phyloP scores from a whole-genome alignment of 2,113 vertebrate species.

The Monarcha castaneiventris region DNA sequence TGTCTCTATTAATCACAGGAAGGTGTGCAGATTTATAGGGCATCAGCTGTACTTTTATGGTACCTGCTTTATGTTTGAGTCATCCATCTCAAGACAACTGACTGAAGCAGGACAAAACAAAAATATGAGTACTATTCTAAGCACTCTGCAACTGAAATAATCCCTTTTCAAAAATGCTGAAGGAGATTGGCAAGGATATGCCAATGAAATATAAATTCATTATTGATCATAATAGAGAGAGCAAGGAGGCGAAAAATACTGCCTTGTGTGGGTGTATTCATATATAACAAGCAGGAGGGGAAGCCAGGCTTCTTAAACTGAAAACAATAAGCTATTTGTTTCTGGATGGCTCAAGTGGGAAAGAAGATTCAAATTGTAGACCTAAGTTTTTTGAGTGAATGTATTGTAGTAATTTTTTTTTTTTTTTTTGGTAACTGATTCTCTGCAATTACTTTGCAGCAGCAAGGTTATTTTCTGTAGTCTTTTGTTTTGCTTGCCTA shows the following conservation, averaged over 20 bases:
- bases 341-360: background rate
- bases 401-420: background rate
- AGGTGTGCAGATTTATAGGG: conserved; percentile 40
- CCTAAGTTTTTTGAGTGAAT: background rate
- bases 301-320: background rate
- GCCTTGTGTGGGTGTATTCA: background rate
- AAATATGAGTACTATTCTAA: background rate
- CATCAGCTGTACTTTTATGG: background rate
- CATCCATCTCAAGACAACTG: conserved; percentile 9
- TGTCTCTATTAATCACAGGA: conserved; percentile 45
- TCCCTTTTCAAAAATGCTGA: conserved; percentile 36
- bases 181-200: conserved; percentile 18
- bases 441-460: background rate
- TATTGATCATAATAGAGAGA: background rate
- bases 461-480: background rate
- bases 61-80: conserved; percentile 12
- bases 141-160: background rate
- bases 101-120: conserved; percentile 45
- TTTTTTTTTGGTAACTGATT: background rate
- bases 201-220: conserved; percentile 2
- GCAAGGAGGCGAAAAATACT: background rate
- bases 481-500: background rate
- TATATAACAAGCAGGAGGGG: background rate
- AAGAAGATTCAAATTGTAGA: background rate
- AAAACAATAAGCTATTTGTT: background rate